A percentile compares a stretch with the other conserved stretches of the same genome.
Conservation (phyloP, 2,888 invertebrate genomes). For the Pyrrhia umbra region DNA sequence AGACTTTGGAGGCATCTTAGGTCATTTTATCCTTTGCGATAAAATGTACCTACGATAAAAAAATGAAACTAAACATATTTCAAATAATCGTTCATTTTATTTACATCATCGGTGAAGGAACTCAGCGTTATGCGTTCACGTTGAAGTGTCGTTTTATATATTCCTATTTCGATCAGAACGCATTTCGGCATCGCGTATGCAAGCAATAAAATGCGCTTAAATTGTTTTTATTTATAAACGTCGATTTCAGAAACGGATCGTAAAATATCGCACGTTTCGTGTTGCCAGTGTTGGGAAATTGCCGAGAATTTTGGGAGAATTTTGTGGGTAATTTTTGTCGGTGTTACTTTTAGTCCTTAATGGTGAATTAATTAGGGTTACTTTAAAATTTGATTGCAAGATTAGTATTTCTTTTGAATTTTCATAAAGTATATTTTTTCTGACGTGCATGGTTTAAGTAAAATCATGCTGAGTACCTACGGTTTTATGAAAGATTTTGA, state of each 20-base stretch:
- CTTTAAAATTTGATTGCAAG: too few species aligned
- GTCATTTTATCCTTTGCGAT: too few species aligned
- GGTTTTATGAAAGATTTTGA: too few species aligned
- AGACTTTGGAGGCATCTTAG: too few species aligned
- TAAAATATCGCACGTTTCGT: slow-evolving; percentile 74
- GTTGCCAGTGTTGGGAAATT: slow-evolving; percentile 39
- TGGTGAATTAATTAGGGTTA: not conserved
- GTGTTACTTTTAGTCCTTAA: not conserved
- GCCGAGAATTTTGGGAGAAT: slow-evolving; percentile 9
- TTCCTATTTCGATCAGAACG: slow-evolving; percentile 69
- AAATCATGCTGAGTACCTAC: too few species aligned
- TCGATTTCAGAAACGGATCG: slow-evolving; percentile 78
- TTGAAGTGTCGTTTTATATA: slow-evolving; percentile 68
- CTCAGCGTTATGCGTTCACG: slow-evolving; percentile 48
- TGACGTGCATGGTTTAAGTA: not conserved
- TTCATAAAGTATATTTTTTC: not conserved
- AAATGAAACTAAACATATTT: slow-evolving; percentile 5
- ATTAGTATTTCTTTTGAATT: not conserved
- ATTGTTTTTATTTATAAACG: slow-evolving; percentile 85
- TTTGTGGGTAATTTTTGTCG: not conserved
- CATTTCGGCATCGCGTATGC: slow-evolving; percentile 69
- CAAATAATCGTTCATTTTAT: slow-evolving; percentile 20
- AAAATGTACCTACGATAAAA: too few species aligned
- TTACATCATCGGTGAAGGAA: slow-evolving; percentile 52
- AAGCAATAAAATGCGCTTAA: slow-evolving; percentile 78